Evolutionary conservation across 2,113 vertebrate species (phyloP).

Genomic region (Bagarius yarrelli): DNA sequence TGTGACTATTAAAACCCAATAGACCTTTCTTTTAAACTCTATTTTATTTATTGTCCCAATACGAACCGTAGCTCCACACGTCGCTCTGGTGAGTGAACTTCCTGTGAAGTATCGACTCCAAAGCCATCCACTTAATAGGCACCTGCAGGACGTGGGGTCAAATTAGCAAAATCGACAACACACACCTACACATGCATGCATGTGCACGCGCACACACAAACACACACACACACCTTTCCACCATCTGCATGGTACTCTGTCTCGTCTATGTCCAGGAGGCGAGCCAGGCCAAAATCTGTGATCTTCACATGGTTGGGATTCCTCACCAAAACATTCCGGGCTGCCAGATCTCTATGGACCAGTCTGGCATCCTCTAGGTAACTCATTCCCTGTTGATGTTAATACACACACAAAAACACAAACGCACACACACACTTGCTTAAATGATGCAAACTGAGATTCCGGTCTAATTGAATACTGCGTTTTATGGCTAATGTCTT

Average conservation of each 20-base stretch:
- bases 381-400: slow-evolving; percentile 85
- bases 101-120: slow-evolving; percentile 93
- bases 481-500: neutral
- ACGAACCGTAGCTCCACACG: slow-evolving; percentile 93
- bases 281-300: slow-evolving; percentile 91
- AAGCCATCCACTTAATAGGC: slow-evolving; percentile 98
- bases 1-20: neutral
- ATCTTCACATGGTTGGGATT: slow-evolving; percentile 96
- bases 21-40: too few relatives aligned
- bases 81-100: slow-evolving; percentile 97
- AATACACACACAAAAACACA: neutral
- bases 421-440: neutral
- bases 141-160: slow-evolving; percentile 70
- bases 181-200: neutral
- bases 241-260: slow-evolving; percentile 94
- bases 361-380: slow-evolving; percentile 92
- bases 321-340: slow-evolving; percentile 93
- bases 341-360: slow-evolving; percentile 93
- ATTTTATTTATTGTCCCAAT: neutral
- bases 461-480: neutral
- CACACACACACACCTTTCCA: slow-evolving; percentile 79
- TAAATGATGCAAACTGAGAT: neutral
- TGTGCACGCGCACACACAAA: too few relatives aligned
- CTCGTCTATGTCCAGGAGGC: slow-evolving; percentile 92
- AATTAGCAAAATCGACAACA: neutral